Conservation (phyloP, 2,113 vertebrate species). For the Promerops cafer region DNA sequence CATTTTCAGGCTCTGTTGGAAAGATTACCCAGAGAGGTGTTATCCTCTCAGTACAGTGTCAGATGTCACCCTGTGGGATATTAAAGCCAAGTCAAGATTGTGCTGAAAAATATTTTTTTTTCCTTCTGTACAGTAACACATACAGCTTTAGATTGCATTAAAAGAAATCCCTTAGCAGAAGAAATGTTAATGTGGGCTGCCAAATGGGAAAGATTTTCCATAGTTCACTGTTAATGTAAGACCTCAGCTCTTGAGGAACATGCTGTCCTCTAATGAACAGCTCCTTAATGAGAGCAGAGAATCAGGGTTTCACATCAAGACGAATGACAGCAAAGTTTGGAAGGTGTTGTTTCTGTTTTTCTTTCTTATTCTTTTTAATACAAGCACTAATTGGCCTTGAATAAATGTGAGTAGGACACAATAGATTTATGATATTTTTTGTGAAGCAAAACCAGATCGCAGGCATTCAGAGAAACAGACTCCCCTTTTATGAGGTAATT, state of each 20-base stretch:
- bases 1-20: slow-evolving; percentile 46
- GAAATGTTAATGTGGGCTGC: slow-evolving; percentile 55
- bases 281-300: slow-evolving; percentile 43
- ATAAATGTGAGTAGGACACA: slow-evolving; percentile 59
- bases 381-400: slow-evolving; percentile 72
- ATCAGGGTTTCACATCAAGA: not conserved
- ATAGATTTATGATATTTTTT: slow-evolving; percentile 69
- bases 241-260: slow-evolving; percentile 7
- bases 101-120: slow-evolving; percentile 63
- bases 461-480: slow-evolving; percentile 58
- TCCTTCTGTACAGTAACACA: slow-evolving; percentile 51
- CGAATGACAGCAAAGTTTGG: slow-evolving; percentile 30
- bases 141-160: not conserved
- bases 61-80: slow-evolving; percentile 56
- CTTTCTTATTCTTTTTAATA: slow-evolving; percentile 61
- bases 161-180: slow-evolving; percentile 50
- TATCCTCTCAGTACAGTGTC: slow-evolving; percentile 39
- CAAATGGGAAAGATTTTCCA: slow-evolving; percentile 57
- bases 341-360: slow-evolving; percentile 39
- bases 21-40: slow-evolving; percentile 55
- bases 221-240: slow-evolving; percentile 54
- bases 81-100: slow-evolving; percentile 56
- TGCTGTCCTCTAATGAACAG: slow-evolving; percentile 56
- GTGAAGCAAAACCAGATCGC: slow-evolving; percentile 50
- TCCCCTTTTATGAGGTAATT: slow-evolving; percentile 68